These are phyloP conservation scores for Apomyelois bistriatella DNA, from an alignment of 2,888 invertebrate genomes.

Conservation along the genomic window DNA sequence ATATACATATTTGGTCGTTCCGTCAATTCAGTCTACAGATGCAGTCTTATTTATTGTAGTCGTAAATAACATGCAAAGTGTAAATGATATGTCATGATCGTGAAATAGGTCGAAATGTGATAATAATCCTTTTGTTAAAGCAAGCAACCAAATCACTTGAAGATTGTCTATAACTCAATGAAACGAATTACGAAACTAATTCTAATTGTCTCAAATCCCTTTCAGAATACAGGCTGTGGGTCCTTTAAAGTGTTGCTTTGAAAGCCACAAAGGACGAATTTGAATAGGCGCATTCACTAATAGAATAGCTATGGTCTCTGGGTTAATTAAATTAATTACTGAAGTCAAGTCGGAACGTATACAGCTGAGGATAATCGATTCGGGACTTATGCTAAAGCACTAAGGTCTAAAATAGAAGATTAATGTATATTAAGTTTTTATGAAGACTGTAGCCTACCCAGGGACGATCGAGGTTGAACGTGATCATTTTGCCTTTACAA, in stretches of 20 bases:
- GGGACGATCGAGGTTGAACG: conserved; percentile 7
- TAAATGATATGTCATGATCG: too few species aligned
- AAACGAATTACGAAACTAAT: conserved; percentile 7
- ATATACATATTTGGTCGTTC: too few species aligned
- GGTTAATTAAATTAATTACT: conserved; percentile 14
- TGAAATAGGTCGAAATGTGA: too few species aligned
- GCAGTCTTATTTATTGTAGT: too few species aligned
- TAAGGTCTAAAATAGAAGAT: background rate
- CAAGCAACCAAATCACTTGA: too few species aligned
- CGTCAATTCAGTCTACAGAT: too few species aligned
- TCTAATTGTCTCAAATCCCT: conserved; percentile 5
- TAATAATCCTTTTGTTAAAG: too few species aligned
- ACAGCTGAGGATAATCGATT: background rate
- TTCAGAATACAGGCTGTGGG: conserved; percentile 6
- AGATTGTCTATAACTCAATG: too few species aligned
- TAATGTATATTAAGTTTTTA: background rate
- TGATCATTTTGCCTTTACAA: conserved; percentile 6
- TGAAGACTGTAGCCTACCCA: background rate
- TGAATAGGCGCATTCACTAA: conserved; percentile 7
- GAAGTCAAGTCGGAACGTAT: background rate
- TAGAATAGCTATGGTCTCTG: conserved; percentile 10
- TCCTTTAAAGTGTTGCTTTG: conserved; percentile 7
- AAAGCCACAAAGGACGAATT: conserved; percentile 13
- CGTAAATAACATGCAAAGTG: too few species aligned
- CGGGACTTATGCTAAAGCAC: background rate